Percentiles rank a stretch among this genome's conserved stretches.
phyloP scores from a whole-genome alignment of 1,140 invertebrate genomes.

The Penaeus vannamei region DNA sequence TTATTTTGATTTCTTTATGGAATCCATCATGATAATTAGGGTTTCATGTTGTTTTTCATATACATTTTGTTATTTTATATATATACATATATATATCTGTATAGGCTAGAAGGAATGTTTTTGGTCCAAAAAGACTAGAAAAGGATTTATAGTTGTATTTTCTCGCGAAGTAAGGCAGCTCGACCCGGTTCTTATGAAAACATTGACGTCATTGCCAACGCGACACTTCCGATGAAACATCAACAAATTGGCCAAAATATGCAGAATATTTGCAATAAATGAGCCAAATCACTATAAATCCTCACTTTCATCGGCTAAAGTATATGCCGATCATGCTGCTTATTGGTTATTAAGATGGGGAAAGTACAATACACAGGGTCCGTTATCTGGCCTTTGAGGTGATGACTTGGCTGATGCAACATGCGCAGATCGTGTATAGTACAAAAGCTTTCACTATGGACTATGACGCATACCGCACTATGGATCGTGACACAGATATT shows the following conservation, averaged over 20 bases:
- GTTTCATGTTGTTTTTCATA: neutral
- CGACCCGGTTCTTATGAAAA: neutral
- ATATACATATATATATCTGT: too few relatives aligned
- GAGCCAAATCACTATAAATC: neutral
- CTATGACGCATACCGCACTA: neutral
- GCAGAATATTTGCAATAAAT: too few relatives aligned
- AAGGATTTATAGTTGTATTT: neutral
- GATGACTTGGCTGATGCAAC: conserved; percentile 1
- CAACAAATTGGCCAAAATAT: neutral
- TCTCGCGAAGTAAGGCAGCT: neutral
- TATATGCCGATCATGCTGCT: neutral
- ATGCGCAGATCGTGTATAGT: neutral
- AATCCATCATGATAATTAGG: neutral
- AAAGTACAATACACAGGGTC: neutral
- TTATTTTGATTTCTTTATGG: neutral
- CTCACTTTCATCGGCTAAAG: neutral
- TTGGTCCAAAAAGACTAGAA: neutral
- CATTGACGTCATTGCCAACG: conserved; percentile 18
- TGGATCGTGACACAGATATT: neutral
- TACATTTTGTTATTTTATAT: neutral
- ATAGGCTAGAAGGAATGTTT: neutral
- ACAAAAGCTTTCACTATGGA: neutral
- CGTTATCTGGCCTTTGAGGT: neutral
- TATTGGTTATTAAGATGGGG: neutral
- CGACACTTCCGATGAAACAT: neutral